Evolutionary conservation across 2,113 vertebrate species (phyloP).

Genomic region (Gnathonemus longibarbis): DNA sequence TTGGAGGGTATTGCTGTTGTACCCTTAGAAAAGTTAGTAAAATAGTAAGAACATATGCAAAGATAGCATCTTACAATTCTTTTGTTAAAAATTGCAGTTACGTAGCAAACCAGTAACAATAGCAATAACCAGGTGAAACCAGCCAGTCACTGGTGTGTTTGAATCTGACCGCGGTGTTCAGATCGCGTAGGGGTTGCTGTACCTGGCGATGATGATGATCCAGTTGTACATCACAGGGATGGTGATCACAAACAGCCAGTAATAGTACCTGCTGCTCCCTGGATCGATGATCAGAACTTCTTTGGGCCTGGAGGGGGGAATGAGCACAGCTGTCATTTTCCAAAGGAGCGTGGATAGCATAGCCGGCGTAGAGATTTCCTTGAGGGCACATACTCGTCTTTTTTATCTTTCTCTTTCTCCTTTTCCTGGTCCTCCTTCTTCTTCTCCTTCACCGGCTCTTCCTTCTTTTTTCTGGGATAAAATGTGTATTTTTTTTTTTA

Average conservation of each 20-base stretch:
- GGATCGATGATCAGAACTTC: slow-evolving; percentile 83
- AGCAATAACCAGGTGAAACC: neutral
- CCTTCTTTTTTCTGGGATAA: slow-evolving; percentile 12
- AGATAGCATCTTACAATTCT: neutral
- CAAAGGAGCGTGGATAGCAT: neutral
- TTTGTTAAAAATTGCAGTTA: neutral
- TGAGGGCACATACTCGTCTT: slow-evolving; percentile 43
- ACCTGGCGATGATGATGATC: slow-evolving; percentile 94
- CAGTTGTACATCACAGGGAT: slow-evolving; percentile 98
- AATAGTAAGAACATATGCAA: neutral
- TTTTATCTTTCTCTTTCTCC: slow-evolving; percentile 43
- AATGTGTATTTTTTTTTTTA: slow-evolving; percentile 27
- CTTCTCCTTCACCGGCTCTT: slow-evolving; percentile 35
- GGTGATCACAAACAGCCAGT: slow-evolving; percentile 89
- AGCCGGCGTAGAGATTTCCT: too few species aligned
- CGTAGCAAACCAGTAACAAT: neutral
- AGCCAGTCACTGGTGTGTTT: neutral
- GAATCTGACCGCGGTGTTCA: neutral
- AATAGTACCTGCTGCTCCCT: slow-evolving; percentile 80
- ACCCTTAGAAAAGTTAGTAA: neutral
- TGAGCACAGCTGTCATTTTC: neutral
- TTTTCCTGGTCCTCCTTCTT: slow-evolving; percentile 54
- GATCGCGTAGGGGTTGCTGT: neutral
- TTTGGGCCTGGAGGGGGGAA: slow-evolving; percentile 56
- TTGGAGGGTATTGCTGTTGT: neutral